phyloP scores from a whole-genome alignment of 1,140 invertebrate genomes.

The Micrasema minimum region DNA sequence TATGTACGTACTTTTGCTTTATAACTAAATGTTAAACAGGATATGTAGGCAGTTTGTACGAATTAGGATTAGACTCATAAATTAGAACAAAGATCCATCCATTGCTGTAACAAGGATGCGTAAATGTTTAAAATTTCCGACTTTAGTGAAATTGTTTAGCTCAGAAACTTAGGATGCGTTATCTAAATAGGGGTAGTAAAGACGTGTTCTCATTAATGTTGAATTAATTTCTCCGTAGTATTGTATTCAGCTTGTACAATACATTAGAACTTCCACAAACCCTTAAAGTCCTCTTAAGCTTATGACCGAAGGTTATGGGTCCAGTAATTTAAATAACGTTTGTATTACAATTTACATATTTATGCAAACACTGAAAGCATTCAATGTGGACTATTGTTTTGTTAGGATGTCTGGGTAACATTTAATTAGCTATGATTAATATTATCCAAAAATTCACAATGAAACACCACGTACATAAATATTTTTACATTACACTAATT shows the following conservation, averaged over 20 bases:
- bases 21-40: too few relatives aligned
- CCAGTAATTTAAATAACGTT: conserved; percentile 10
- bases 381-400: neutral
- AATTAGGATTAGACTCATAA: too few relatives aligned
- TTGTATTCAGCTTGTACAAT: conserved; percentile 39
- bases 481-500: too few relatives aligned
- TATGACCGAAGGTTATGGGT: conserved; percentile 4
- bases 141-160: conserved; percentile 28
- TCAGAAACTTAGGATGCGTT: conserved; percentile 31
- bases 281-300: conserved; percentile 13
- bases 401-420: too few relatives aligned
- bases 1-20: too few relatives aligned
- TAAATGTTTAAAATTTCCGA: conserved; percentile 33
- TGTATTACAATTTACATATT: conserved; percentile 10
- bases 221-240: conserved; percentile 48
- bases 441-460: too few relatives aligned
- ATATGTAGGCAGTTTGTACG: neutral
- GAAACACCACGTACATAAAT: too few relatives aligned
- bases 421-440: too few relatives aligned
- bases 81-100: neutral
- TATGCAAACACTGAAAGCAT: neutral
- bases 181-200: conserved; percentile 22
- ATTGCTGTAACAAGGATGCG: neutral
- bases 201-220: conserved; percentile 46
- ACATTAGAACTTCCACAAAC: conserved; percentile 40